Evolutionary conservation across 2,797 vertebrate genomes (phyloP).

Genomic region (Hyperoplus immaculatus): DNA sequence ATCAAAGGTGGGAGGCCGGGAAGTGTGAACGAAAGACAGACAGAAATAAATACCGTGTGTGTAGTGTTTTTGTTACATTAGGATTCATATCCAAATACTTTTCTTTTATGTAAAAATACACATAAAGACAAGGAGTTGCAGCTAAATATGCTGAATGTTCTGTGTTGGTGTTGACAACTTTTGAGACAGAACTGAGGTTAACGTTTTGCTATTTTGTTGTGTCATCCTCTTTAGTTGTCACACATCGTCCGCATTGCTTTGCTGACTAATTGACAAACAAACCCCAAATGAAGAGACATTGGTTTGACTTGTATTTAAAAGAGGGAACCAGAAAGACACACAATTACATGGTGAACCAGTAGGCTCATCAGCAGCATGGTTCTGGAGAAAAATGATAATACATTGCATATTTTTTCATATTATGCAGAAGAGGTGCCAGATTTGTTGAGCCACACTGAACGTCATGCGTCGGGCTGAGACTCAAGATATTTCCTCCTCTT

Average conservation of each 20-base stretch:
- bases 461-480: neutral
- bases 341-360: neutral
- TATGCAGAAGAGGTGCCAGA: neutral
- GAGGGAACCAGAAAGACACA: slow-evolving; percentile 1
- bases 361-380: neutral
- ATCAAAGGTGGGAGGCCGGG: neutral
- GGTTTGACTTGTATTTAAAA: neutral
- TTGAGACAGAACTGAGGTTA: neutral
- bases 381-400: neutral
- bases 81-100: neutral
- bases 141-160: neutral
- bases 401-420: neutral
- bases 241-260: too few relatives aligned
- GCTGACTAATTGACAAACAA: neutral
- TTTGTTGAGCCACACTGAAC: neutral
- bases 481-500: slow-evolving; percentile 4
- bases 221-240: neutral
- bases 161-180: neutral
- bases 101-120: neutral
- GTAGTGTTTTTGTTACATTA: neutral
- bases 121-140: neutral
- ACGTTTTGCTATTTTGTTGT: neutral
- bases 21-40: neutral
- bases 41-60: fast-evolving
- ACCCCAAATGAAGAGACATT: too few relatives aligned